These are phyloP conservation scores for Nannospalax galili DNA, from an alignment of 2,113 vertebrate species.

Conservation along the genomic window DNA sequence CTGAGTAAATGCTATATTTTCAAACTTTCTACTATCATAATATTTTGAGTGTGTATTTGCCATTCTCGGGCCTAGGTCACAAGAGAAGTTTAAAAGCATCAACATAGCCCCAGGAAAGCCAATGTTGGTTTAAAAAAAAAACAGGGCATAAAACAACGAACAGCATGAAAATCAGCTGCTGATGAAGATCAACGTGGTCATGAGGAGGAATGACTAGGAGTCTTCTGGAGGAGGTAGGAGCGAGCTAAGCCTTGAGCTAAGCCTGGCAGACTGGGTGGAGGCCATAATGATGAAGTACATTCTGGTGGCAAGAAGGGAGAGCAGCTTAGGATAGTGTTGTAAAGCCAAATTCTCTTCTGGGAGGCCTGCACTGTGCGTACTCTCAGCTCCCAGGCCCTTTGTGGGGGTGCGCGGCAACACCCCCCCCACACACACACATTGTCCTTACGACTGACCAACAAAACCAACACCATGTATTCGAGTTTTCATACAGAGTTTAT, in stretches of 20 bases:
- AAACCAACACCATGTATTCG: too few relatives aligned
- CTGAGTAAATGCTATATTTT: background rate
- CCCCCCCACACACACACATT: too few relatives aligned
- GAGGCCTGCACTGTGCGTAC: too few relatives aligned
- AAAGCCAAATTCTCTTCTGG: too few relatives aligned
- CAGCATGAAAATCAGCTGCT: background rate
- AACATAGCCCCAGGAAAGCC: background rate
- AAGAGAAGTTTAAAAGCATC: background rate
- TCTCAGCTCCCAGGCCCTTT: too few relatives aligned
- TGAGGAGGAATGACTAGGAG: too few relatives aligned
- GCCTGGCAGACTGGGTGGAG: background rate
- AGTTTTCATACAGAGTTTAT: too few relatives aligned
- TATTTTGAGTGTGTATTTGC: background rate
- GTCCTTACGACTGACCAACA: too few relatives aligned
- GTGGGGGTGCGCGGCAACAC: too few relatives aligned
- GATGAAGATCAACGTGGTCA: background rate
- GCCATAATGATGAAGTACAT: background rate
- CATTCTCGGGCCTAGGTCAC: background rate
- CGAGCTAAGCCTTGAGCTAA: too few relatives aligned
- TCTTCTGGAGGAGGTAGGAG: background rate
- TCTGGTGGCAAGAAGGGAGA: background rate
- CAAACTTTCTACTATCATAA: background rate
- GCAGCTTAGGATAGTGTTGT: background rate
- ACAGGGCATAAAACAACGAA: background rate
- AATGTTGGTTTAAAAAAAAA: background rate